These are phyloP conservation scores for Antitype chi DNA, from an alignment of 2,888 invertebrate genomes.

Conservation along the genomic window DNA sequence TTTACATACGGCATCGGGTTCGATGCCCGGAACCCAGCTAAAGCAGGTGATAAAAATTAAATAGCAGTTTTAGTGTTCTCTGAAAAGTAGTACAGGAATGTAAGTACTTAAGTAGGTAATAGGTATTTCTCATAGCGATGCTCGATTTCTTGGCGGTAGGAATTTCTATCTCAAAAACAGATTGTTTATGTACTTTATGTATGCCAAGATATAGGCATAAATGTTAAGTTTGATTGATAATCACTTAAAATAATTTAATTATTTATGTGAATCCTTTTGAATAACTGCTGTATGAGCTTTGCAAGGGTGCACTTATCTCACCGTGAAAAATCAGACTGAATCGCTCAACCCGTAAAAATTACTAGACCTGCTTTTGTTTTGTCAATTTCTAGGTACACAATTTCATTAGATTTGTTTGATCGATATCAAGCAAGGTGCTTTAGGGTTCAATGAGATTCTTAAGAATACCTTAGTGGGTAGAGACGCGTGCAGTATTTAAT, in stretches of 20 bases:
- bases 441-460: constrained; percentile 5
- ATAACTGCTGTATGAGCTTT: background rate
- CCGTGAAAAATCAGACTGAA: background rate
- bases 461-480: background rate
- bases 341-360: background rate
- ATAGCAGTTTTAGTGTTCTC: background rate
- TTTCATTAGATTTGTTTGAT: constrained; percentile 36
- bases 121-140: background rate
- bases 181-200: background rate
- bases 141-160: background rate
- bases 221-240: background rate
- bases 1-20: constrained; percentile 13
- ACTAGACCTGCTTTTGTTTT: background rate
- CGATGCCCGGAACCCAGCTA: constrained; percentile 4
- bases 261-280: background rate
- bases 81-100: background rate
- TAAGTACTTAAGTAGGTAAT: background rate
- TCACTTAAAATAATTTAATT: background rate
- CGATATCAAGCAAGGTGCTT: constrained; percentile 37
- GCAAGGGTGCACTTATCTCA: background rate
- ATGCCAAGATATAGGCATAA: background rate
- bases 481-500: background rate
- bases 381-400: background rate
- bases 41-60: background rate
- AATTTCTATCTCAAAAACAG: constrained; percentile 1